Evolutionary conservation across 2,888 invertebrate genomes (phyloP), one percentile per base, ranked within the genome.

Genomic region (Gasteruption jaculator): DNA sequence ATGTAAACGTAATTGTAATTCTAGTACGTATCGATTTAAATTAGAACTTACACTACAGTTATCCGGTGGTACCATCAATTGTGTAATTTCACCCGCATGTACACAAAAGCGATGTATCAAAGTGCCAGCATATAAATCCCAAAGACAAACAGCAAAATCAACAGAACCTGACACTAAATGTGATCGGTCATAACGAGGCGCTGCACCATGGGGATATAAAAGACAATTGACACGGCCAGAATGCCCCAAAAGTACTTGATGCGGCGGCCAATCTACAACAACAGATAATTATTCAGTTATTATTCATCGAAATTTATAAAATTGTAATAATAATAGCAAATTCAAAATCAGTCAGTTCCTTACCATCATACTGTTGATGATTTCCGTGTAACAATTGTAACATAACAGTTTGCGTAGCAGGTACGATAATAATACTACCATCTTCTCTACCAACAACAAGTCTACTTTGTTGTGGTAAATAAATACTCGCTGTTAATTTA

Each of bases 71-170:
- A 97, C 92, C 38, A 95, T 75, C 2, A 99, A 76, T 69, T 95
- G 93, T 0, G 91, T 87, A 10, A 99, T 91, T 74, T 96, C 95
- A 0, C 97, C 99, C 1, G 96, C 97, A 70, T 99, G 97, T 0
- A 96, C 95, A 61, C 94, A 94, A 75, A 97, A 99, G 4, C 94
- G 81, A 67, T 97, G 93, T 39, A 99, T 74, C 25, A 95, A 73
- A 2, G 83, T 82, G 3, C 95, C 94, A 21, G 86, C 86, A 63
- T 89, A 90, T 52, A 97, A 74, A 65, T 97, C 95, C 96, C 96
- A 97, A 0, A 97, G 76, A 55, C 92, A 93, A 3, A 95, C 94
- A 0, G 95, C 93, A 74, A 99, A 99, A 73, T 99, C 99, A 8
- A 94, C 91, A 1, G 96, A 95, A 1, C 99, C 99, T 0, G 94